These are phyloP conservation scores for Catocala nupta DNA, from an alignment of 2,888 invertebrate genomes.

Conservation along the genomic window DNA sequence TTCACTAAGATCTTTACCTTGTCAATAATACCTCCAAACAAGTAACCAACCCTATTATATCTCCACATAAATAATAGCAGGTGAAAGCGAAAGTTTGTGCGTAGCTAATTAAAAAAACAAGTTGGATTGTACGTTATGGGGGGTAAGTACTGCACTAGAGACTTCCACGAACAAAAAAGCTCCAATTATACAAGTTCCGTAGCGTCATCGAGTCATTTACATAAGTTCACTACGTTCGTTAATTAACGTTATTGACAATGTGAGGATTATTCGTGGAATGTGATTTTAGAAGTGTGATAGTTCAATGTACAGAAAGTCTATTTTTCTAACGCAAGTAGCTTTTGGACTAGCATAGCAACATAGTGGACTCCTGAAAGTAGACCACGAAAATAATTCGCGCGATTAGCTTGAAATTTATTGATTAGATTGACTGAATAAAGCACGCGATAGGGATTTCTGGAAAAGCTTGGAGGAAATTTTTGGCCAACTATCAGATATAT, in stretches of 20 bases:
- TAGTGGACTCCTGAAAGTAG: too few species aligned
- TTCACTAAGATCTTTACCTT: too few species aligned
- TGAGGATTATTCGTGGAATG: conserved; percentile 13
- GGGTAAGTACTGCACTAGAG: conserved; percentile 53
- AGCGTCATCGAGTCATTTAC: conserved; percentile 40
- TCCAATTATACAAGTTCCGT: conserved; percentile 63
- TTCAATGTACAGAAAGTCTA: neutral
- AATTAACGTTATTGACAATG: conserved; percentile 47
- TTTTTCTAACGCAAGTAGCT: too few species aligned
- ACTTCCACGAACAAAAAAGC: conserved; percentile 59
- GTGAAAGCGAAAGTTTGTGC: conserved; percentile 33
- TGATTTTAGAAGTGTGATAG: neutral
- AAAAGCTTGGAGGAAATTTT: too few species aligned
- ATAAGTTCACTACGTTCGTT: conserved; percentile 54
- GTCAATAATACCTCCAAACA: neutral
- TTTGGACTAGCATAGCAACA: too few species aligned
- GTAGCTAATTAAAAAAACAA: conserved; percentile 53
- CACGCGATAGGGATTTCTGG: too few species aligned
- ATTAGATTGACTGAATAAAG: too few species aligned
- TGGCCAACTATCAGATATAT: too few species aligned
- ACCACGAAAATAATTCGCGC: too few species aligned
- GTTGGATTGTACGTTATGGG: conserved; percentile 45
- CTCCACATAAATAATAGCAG: conserved; percentile 20
- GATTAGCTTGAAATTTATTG: too few species aligned
- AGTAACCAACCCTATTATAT: neutral